Evolutionary conservation across 1,140 invertebrate genomes (phyloP), one percentile per base, ranked within the genome.

Genomic region (Helicoverpa zea): DNA sequence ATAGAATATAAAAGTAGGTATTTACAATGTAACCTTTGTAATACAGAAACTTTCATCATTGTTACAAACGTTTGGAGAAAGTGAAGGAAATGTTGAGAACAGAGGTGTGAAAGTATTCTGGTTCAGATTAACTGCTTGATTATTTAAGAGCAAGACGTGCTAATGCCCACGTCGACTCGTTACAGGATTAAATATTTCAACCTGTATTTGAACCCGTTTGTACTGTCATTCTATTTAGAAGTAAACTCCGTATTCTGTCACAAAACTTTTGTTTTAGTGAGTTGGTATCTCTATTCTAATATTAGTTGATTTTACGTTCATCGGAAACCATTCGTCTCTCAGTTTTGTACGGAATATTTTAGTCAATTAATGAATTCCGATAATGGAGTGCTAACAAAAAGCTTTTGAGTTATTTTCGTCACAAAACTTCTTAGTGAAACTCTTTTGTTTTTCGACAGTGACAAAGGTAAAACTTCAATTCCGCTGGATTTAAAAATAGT

Each of bases 71-170:
- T 84, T 87, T 63, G 76, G 84, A 80, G 90, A 91, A 91, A 91
- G 89, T 88, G 70, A 77, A 85, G 84, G 80, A 89, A 89, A 91
- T 87, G 83, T 83, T 87, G 78, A 85, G 85, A 89, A 87, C 73
- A 77, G 79, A 86, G 81, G 84, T 84, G 86, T 89, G 89, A 91
- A 91, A 91, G 89, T 87, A 75, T 83, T 70, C 64, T 70, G 74
- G 58, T 81, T 81, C 63, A 86, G 66, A 81, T 82, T 83, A 47
- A 80, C 47, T 68, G 63, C 52, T 54, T 78, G 76, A 49, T 63
- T 49, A 49, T 51, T 49, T 18, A 63, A 84, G 75, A 74, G 43
- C 30, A 52, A 79, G 79, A 49, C 64, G 14, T 66, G n/a, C 14
- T 49, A 63, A 63, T 58, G 56, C 56, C 35, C 35, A 30, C 14